Base-by-base conservation (phyloP, 2,797 vertebrate species). In the Schizopygopsis pylzovi region DNA sequence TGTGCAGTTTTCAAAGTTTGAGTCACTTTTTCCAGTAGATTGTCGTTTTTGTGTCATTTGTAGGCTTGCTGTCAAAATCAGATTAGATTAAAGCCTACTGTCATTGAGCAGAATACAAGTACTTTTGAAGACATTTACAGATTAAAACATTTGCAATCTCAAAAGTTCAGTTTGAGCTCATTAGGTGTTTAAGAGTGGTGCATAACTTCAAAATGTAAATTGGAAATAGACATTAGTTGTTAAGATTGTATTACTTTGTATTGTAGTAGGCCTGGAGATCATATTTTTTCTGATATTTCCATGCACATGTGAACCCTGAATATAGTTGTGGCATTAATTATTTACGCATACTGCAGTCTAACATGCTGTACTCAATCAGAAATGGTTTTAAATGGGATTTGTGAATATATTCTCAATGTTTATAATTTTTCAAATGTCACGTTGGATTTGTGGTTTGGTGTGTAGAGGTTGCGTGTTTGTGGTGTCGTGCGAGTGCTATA, bases 391-490 rank as follows among this genome's bases (percentile, higher is more conserved):
- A 56, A 61, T 25, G 20, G 12, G 6, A 41, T 39, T 16, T 15
- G 28, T 63, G 5, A 52, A 52, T 52, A 52, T 47, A 13, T 49
- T 49, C 47, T 16, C 4, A 49, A 16, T 49, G 15, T 52, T 5
- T 22, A 9, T 56, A 4, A 22, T 56, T 56, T 10, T 59, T 59
- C 22, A 59, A 11, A 15, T 22, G 76, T 9, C n/a, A 49, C 0
- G 7, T 5, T 73, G 25, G 54, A 0, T n/a, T 5, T 39, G 72
- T 37, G 54, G 52, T 56, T 39, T 56, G 16, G 49, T 37, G 49
- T 59, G 33, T 25, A 1, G 56, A 65, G 78, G 78, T 67, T 33
- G 80, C 10, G 61, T 89, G 45, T 56, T 22, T 37, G 28, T 47
- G 41, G 49, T 20, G 39, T 25, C 39, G 73, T 77, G 71, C 16